These are phyloP conservation scores for Zhengitettix transpicula DNA, from an alignment of 2,888 invertebrate genomes.

Conservation along the genomic window DNA sequence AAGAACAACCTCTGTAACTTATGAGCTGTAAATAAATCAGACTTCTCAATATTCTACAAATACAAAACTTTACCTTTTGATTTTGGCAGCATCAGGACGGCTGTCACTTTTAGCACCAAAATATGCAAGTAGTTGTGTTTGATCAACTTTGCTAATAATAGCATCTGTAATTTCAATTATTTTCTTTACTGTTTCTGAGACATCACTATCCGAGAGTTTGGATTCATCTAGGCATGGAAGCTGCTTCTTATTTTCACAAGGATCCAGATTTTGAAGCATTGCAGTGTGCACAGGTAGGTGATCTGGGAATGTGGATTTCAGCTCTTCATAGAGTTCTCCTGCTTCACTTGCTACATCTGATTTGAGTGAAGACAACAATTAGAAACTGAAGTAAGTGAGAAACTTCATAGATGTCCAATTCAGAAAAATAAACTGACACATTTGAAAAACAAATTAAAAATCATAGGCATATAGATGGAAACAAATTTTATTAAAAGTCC, in stretches of 20 bases:
- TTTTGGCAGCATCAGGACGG: conserved; percentile 64
- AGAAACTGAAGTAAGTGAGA: too few species aligned
- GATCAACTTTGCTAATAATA: conserved; percentile 55
- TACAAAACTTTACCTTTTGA: conserved; percentile 41
- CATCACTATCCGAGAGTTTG: conserved; percentile 29
- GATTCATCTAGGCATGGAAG: conserved; percentile 21
- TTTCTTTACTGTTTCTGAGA: conserved; percentile 42
- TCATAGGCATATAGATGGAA: too few species aligned
- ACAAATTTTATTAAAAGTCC: too few species aligned
- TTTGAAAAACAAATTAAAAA: too few species aligned
- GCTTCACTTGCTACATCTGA: conserved; percentile 26
- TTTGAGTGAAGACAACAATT: not conserved
- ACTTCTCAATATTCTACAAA: too few species aligned
- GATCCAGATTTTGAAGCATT: conserved; percentile 61
- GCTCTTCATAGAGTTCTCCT: conserved; percentile 57
- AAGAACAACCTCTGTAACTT: too few species aligned
- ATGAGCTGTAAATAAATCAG: too few species aligned
- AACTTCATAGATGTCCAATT: too few species aligned
- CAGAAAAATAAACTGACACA: too few species aligned
- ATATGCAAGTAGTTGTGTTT: conserved; percentile 60
- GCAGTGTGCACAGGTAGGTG: conserved; percentile 63
- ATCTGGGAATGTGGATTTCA: conserved; percentile 51
- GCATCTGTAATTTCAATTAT: conserved; percentile 45
- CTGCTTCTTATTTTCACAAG: conserved; percentile 30
- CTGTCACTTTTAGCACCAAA: conserved; percentile 73